Percentiles rank a stretch among this genome's conserved stretches.
phyloP scores from a whole-genome alignment of 1,140 invertebrate species.

The Lasioglossum albipes region DNA sequence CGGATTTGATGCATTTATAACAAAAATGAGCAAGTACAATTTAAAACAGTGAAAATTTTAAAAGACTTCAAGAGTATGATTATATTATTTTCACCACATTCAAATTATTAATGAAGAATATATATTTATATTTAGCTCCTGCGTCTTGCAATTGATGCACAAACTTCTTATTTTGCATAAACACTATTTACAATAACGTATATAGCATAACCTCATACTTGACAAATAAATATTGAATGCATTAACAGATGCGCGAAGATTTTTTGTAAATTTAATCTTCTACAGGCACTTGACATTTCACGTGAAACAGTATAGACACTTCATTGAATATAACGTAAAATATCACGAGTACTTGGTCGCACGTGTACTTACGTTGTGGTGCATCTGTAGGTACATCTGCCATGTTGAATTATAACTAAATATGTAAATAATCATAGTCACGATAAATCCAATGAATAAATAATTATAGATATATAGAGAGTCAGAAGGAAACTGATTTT shows the following conservation, averaged over 20 bases:
- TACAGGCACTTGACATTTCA: neutral
- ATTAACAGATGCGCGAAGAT: neutral
- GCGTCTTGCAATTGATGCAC: too few species aligned
- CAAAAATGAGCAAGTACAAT: too few species aligned
- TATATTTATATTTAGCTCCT: too few species aligned
- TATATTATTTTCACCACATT: too few species aligned
- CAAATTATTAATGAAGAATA: too few species aligned
- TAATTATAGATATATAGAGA: neutral
- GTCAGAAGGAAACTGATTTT: neutral
- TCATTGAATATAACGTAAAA: conserved; percentile 14
- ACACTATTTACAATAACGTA: neutral
- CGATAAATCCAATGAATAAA: conserved; percentile 9
- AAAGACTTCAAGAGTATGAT: too few species aligned
- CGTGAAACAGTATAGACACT: neutral
- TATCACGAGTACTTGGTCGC: neutral
- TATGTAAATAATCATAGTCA: neutral
- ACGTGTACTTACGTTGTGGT: conserved; percentile 82
- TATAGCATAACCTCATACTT: conserved; percentile 24
- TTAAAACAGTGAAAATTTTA: too few species aligned
- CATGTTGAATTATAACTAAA: conserved; percentile 73
- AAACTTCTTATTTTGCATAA: too few species aligned
- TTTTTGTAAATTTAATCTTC: neutral
- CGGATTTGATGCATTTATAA: too few species aligned
- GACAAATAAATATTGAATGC: neutral
- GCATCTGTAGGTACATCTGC: conserved; percentile 80